Evolutionary conservation across 2,113 vertebrate genomes (phyloP).

Genomic region (Podiceps cristatus): DNA sequence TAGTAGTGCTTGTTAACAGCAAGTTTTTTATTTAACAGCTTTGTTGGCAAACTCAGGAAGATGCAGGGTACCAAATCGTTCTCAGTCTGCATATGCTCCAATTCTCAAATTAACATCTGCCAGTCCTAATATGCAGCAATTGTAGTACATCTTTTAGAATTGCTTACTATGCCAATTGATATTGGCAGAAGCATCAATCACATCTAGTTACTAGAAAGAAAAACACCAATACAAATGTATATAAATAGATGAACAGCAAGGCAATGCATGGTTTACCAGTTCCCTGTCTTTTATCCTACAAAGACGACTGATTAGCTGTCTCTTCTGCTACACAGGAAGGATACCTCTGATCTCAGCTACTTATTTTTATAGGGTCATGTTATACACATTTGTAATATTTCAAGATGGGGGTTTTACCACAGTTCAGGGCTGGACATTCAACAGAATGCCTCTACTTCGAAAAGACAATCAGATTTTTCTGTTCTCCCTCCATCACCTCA

Average conservation of each 20-base stretch:
- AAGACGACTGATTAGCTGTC: not conserved
- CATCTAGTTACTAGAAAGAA: not conserved
- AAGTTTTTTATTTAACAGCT: not conserved
- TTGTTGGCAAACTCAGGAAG: not conserved
- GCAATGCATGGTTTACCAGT: not conserved
- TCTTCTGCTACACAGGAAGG: not conserved
- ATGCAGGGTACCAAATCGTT: not conserved
- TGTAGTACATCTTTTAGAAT: not conserved
- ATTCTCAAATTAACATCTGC: not conserved
- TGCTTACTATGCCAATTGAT: not conserved
- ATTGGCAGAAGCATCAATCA: not conserved
- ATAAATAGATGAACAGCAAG: not conserved
- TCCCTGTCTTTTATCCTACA: not conserved
- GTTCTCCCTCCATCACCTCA: not conserved
- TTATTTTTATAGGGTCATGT: not conserved
- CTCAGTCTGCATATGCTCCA: not conserved
- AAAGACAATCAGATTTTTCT: not conserved
- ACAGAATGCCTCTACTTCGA: not conserved
- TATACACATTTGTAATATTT: not conserved
- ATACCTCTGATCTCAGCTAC: not conserved
- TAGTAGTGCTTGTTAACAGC: not conserved
- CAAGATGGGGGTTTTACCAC: not conserved
- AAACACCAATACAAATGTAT: not conserved
- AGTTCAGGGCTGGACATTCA: not conserved
- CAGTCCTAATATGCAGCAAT: not conserved